These are phyloP conservation scores for Ferdinandea cuprea DNA, from an alignment of 2,888 invertebrate species.

Conservation along the genomic window DNA sequence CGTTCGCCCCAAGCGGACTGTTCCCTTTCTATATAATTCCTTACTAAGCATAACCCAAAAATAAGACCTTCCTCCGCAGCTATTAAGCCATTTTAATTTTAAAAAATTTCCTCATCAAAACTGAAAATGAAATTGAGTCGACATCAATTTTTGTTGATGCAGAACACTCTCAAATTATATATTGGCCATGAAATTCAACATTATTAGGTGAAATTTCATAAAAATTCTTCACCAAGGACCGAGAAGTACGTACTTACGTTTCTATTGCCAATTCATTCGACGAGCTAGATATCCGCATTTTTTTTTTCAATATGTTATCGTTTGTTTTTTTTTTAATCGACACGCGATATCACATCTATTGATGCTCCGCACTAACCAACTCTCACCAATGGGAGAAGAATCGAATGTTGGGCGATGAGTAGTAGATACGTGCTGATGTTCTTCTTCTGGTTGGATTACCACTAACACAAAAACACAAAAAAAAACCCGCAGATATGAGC, in stretches of 20 bases:
- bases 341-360: constrained; percentile 31
- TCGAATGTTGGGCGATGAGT: constrained; percentile 32
- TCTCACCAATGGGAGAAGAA: background rate
- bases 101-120: no score
- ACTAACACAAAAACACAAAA: constrained; percentile 18
- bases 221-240: constrained; percentile 2
- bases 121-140: no score
- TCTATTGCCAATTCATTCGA: background rate
- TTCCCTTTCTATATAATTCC: no score
- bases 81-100: no score
- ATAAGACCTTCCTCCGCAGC: no score
- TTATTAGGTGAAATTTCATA: background rate
- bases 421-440: constrained; percentile 11
- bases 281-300: background rate
- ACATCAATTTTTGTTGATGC: no score
- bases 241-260: background rate
- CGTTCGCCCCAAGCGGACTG: no score
- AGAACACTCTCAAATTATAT: background rate
- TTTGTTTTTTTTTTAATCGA: constrained; percentile 25
- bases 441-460: background rate
- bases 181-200: background rate
- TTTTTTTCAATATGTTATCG: background rate
- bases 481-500: constrained; percentile 27
- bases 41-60: no score
- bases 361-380: background rate